Evolutionary conservation across 2,888 invertebrate species (phyloP), one percentile per base, ranked within the genome.

Genomic region (Zhuqinia jingwanae): DNA sequence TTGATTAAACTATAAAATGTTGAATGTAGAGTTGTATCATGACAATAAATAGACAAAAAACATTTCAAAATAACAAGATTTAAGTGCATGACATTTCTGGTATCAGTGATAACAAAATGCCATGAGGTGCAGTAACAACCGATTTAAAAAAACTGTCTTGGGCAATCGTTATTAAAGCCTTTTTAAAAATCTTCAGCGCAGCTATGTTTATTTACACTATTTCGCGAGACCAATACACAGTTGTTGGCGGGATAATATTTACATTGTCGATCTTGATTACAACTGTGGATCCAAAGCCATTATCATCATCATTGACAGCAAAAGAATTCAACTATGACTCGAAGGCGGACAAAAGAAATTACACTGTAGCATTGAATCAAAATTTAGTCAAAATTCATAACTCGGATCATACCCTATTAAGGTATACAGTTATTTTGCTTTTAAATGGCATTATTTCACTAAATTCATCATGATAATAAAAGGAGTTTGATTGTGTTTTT

Each of bases 321-420:
- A 36, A 53, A 75, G 45, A 30, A 15, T n/a, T 50, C 50, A 50
- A 50, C 13, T 10, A 10, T 13, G 13, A 2, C 27, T 68, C n/a
- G 17, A 30, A 70, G 45, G 6, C 65, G 17, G 53, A 27, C 0
- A 30, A 20, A 17, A 20, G 22, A 65, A 22, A 50, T 17, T 2
- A 17, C 30, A 58, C 20, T 22, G 8, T 25, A 8, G 63, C 56
- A 17, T 36, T 20, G 11, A 45, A 47, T 45, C 56, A 53, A 50
- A 42, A 50, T n/a, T 56, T 56, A 22, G 17, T 45, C 8, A n/a
- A 70, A 47, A 20, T 53, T 27, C 3, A 30, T 2, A 53, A 50
- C 15, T 65, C 53, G 15, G 79, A 80, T 80, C 27, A 80, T 27
- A 36, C 2, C 2, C 36, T 80, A 13, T 3, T 65, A 15, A 80